phyloP scores from a whole-genome alignment of 2,888 invertebrate species.

The Diaprepes abbreviatus region DNA sequence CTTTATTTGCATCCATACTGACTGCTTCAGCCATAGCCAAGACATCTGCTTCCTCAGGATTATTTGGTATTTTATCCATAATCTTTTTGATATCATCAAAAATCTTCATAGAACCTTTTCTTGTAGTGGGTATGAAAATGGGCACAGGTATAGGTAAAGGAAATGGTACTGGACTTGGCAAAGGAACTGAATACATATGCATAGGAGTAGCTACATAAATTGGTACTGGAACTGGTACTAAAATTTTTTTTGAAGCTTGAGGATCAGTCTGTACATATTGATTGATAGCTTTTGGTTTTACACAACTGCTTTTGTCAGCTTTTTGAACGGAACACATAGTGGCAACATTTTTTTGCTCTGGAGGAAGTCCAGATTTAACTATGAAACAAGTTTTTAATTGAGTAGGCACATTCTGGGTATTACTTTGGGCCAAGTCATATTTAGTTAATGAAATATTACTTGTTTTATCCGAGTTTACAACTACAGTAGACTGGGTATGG shows the following conservation, averaged over 20 bases:
- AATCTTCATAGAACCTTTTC: conserved; percentile 74
- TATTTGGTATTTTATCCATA: neutral
- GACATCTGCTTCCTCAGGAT: conserved; percentile 8
- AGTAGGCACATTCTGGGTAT: neutral
- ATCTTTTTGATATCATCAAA: conserved; percentile 4
- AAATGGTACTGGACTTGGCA: conserved; percentile 85
- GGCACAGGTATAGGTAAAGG: conserved; percentile 89
- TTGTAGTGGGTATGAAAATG: conserved; percentile 86
- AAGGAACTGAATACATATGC: conserved; percentile 85
- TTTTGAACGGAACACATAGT: conserved; percentile 68
- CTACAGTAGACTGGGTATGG: neutral
- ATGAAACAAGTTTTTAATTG: conserved; percentile 67
- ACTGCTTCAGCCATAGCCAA: conserved; percentile 18
- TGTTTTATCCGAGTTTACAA: too few species aligned
- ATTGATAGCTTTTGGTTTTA: conserved; percentile 2
- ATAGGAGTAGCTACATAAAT: conserved; percentile 86
- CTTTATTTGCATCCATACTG: neutral
- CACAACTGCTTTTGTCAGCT: conserved; percentile 73
- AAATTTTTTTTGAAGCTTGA: neutral
- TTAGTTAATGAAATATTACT: too few species aligned
- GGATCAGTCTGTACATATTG: conserved; percentile 40
- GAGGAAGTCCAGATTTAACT: conserved; percentile 80
- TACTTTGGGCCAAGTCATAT: too few species aligned
- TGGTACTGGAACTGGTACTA: conserved; percentile 85
- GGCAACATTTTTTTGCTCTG: conserved; percentile 81